Evolutionary conservation across 1,140 invertebrate genomes (phyloP).

Genomic region (Drosophila malerkotliana): DNA sequence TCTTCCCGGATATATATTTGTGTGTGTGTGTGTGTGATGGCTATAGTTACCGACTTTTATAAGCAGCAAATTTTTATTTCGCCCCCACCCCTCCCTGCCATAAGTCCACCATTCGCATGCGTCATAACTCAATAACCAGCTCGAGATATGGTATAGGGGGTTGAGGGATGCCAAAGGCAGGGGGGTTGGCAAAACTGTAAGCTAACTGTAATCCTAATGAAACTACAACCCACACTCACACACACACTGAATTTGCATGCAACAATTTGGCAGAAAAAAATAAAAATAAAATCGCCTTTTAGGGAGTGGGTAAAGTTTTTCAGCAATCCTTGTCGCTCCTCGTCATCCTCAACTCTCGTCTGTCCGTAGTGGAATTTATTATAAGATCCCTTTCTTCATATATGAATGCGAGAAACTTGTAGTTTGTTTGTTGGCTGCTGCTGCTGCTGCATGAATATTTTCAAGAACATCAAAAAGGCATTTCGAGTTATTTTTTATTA

Average conservation of each 20-base stretch:
- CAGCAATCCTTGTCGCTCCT: slow-evolving; percentile 46
- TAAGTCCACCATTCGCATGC: slow-evolving; percentile 71
- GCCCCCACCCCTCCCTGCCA: slow-evolving; percentile 36
- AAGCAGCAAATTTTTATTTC: slow-evolving; percentile 79
- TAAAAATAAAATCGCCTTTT: neutral
- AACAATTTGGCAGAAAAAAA: slow-evolving; percentile 71
- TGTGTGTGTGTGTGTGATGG: slow-evolving; percentile 12
- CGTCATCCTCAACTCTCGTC: slow-evolving; percentile 70
- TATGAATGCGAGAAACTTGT: slow-evolving; percentile 75
- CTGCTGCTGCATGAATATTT: slow-evolving; percentile 64
- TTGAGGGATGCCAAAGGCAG: slow-evolving; percentile 18
- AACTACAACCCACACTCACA: slow-evolving; percentile 72
- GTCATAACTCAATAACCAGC: slow-evolving; percentile 81
- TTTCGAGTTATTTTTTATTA: slow-evolving; percentile 78
- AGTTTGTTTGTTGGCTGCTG: slow-evolving; percentile 26
- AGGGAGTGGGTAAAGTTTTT: slow-evolving; percentile 20
- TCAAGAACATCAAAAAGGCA: slow-evolving; percentile 77
- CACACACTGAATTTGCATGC: slow-evolving; percentile 69
- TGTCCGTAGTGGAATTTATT: slow-evolving; percentile 78
- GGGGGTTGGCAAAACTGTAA: slow-evolving; percentile 53
- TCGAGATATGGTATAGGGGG: slow-evolving; percentile 14
- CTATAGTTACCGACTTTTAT: slow-evolving; percentile 72
- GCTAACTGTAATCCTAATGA: slow-evolving; percentile 83
- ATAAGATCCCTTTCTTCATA: slow-evolving; percentile 79
- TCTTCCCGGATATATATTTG: slow-evolving; percentile 24